phyloP scores from a whole-genome alignment of 2,888 invertebrate species.

The Idaea biselata region DNA sequence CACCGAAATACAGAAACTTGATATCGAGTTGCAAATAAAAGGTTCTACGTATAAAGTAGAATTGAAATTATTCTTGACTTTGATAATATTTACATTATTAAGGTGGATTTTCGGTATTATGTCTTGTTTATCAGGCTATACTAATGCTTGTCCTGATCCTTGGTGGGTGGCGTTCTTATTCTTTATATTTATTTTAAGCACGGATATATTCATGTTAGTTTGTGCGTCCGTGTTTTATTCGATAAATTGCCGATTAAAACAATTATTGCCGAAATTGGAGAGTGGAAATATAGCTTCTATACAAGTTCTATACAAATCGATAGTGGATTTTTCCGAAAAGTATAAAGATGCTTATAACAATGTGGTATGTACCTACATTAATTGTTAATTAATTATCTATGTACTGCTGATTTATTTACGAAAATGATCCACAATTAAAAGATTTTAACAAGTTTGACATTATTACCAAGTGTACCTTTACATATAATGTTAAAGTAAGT shows the following conservation, averaged over 20 bases:
- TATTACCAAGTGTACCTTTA: no score
- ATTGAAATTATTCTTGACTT: not conserved
- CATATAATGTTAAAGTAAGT: no score
- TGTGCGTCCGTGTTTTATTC: not conserved
- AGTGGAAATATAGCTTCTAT: not conserved
- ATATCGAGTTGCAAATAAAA: not conserved
- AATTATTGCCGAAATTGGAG: constrained; percentile 2
- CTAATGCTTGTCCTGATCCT: not conserved
- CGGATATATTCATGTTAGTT: not conserved
- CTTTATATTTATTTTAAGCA: not conserved
- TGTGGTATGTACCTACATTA: constrained; percentile 10
- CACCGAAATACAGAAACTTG: not conserved
- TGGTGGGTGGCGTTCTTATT: not conserved
- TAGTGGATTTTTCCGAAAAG: constrained; percentile 15
- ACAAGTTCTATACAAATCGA: constrained; percentile 14
- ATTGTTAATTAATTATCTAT: not conserved
- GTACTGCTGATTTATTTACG: no score
- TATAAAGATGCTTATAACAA: constrained; percentile 11
- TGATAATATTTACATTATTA: not conserved
- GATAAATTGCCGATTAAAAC: constrained; percentile 8
- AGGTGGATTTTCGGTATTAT: not conserved
- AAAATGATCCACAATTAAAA: no score
- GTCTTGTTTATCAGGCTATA: not conserved
- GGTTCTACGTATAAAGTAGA: not conserved
- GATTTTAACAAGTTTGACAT: no score